Evolutionary conservation across 2,888 invertebrate genomes (phyloP).

Genomic region (Scaptomyza tumidula): DNA sequence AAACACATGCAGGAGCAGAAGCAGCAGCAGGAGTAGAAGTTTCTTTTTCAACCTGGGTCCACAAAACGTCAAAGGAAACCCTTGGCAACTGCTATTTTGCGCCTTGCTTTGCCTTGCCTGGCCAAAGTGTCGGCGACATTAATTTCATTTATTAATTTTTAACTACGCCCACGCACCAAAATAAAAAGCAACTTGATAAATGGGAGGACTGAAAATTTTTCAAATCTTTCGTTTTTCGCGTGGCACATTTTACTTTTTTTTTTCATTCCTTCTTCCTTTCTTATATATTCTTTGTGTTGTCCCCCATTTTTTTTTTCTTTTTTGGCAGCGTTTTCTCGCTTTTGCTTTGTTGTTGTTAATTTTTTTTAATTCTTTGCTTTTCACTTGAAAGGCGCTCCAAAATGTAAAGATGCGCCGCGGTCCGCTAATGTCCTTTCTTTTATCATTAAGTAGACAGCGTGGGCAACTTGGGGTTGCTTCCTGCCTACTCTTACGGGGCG

Average conservation of each 20-base stretch:
- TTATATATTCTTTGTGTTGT: conserved; percentile 43
- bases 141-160: conserved; percentile 83
- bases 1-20: conserved; percentile 31
- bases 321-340: conserved; percentile 43
- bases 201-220: conserved; percentile 62
- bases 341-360: conserved; percentile 65
- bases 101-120: conserved; percentile 32
- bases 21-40: conserved; percentile 8
- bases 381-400: conserved; percentile 78
- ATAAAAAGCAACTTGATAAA: conserved; percentile 81
- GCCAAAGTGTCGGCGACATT: conserved; percentile 80
- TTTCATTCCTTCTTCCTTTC: conserved; percentile 26
- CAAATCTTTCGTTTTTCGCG: conserved; percentile 65
- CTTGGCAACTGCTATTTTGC: conserved; percentile 69
- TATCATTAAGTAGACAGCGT: conserved; percentile 79
- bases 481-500: conserved; percentile 44
- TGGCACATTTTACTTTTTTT: conserved; percentile 67
- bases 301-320: conserved; percentile 41
- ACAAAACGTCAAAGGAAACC: conserved; percentile 69
- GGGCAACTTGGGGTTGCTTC: conserved; percentile 63
- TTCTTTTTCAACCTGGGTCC: conserved; percentile 19
- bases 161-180: conserved; percentile 78
- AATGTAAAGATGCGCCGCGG: conserved; percentile 75
- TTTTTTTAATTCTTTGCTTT: conserved; percentile 80
- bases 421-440: conserved; percentile 80